A percentile compares a stretch with the other conserved stretches of the same genome.
Evolutionary conservation across 2,797 vertebrate genomes (phyloP).

Genomic region (Melanotaenia trifasciata): DNA sequence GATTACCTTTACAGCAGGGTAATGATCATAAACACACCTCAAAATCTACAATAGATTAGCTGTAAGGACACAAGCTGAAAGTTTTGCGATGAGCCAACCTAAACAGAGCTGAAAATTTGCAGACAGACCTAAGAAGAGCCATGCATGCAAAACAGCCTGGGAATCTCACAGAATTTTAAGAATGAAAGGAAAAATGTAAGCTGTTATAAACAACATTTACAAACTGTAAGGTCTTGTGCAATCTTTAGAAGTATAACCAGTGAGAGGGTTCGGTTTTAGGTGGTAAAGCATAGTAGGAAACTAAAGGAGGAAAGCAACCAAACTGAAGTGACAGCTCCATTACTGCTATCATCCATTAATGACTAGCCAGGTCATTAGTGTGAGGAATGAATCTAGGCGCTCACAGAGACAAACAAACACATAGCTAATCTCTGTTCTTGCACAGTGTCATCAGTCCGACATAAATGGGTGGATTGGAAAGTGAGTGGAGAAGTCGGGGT

Average conservation of each 20-base stretch:
- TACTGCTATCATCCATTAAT: conserved; percentile 69
- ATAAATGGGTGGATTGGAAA: conserved; percentile 49
- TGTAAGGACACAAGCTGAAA: not conserved
- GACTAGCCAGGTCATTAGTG: conserved; percentile 64
- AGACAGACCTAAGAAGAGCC: not conserved
- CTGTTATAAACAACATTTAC: not conserved
- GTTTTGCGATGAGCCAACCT: not conserved
- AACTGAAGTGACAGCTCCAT: conserved; percentile 65
- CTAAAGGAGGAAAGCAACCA: conserved; percentile 7
- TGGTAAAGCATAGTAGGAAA: not conserved
- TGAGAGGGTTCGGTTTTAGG: not conserved
- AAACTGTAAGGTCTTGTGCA: not conserved
- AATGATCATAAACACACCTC: not conserved
- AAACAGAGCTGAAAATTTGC: not conserved
- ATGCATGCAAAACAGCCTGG: not conserved
- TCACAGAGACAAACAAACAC: conserved; percentile 70
- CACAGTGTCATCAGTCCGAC: conserved; percentile 53
- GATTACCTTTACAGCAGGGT: not conserved
- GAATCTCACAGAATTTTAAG: not conserved
- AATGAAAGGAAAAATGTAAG: not conserved
- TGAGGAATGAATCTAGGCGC: conserved; percentile 65
- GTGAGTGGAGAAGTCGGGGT: conserved; percentile 46
- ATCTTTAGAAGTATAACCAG: not conserved
- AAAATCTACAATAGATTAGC: not conserved
- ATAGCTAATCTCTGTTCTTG: conserved; percentile 62